Evolutionary conservation across 2,888 invertebrate species (phyloP), one percentile per base, ranked within the genome.

Genomic region (Corbicula japonica): DNA sequence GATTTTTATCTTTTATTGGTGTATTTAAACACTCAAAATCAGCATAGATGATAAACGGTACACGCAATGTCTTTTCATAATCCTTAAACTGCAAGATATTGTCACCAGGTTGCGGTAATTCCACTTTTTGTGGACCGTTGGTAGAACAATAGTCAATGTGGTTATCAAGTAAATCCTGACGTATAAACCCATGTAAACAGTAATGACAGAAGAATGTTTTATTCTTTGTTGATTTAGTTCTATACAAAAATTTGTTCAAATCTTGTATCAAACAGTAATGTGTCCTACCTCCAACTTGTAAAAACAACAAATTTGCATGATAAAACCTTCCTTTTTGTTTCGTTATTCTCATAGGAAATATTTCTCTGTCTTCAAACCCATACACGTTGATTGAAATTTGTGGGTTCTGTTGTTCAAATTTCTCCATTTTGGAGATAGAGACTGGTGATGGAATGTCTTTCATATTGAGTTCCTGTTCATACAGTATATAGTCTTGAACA

Each of bases 51-150:
- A 56, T 56, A 62, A 78, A 10, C 68, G 69, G 21, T 54, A 68
- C 10, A 74, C 58, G 41, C 70, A 65, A 32, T 78, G 78, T n/a
- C 26, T 73, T 77, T 78, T 73, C 72, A 32, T 62, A 62, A n/a
- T n/a, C n/a, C n/a, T 10, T 6, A 12, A 28, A 38, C 30, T 32
- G 58, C 71, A 52, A 48, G 60, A 34, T 41, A 56, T 38, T 35
- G 34, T 10, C 12, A 10, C 32, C 8, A 34, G 12, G 12, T n/a
- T 48, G 38, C 32, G 66, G 35, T 23, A 28, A 4, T 15, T 18
- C 18, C 38, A 26, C 46, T 52, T 46, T 34, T 44, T 60, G 46
- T 32, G 26, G 15, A 23, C 50, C 46, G 34, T 34, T 61, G 23
- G n/a, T 48, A 21, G 26, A 28, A 35, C 44, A 58, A 38, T 23